Evolutionary conservation across 1,140 invertebrate genomes (phyloP).

Genomic region (Charaxes varanes): DNA sequence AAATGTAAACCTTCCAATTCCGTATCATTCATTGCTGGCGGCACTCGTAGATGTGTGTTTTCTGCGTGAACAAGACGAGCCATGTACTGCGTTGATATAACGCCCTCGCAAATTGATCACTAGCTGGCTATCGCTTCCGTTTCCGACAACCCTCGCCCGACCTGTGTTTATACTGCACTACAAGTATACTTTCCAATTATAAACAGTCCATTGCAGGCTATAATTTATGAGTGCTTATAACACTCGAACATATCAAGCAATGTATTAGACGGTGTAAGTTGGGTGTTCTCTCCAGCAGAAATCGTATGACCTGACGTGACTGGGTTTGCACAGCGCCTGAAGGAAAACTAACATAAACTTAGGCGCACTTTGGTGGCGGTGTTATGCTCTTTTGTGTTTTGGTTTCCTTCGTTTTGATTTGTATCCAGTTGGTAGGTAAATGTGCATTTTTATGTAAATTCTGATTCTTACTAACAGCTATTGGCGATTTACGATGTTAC

Average conservation of each 20-base stretch:
- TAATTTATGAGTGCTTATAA: too few species aligned
- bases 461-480: too few species aligned
- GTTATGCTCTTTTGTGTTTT: constrained; percentile 22
- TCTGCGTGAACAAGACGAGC: too few species aligned
- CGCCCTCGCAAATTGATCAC: constrained; percentile 70
- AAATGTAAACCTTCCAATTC: neutral
- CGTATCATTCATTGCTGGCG: constrained; percentile 27
- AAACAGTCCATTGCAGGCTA: constrained; percentile 30
- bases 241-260: too few species aligned
- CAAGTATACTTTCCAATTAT: neutral
- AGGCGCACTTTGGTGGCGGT: constrained; percentile 38
- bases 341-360: constrained; percentile 68
- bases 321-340: constrained; percentile 57
- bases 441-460: too few species aligned
- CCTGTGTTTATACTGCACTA: constrained; percentile 18
- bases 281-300: neutral
- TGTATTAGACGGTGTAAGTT: too few species aligned
- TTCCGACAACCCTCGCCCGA: constrained; percentile 38
- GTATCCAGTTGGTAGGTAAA: constrained; percentile 19
- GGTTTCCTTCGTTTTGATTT: constrained; percentile 17
- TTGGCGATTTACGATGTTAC: too few species aligned
- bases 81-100: too few species aligned
- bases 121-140: constrained; percentile 60
- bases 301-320: constrained; percentile 47
- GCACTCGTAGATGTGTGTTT: too few species aligned